Conservation (phyloP, 2,113 vertebrate species). For the Odobenus rosmarus region DNA sequence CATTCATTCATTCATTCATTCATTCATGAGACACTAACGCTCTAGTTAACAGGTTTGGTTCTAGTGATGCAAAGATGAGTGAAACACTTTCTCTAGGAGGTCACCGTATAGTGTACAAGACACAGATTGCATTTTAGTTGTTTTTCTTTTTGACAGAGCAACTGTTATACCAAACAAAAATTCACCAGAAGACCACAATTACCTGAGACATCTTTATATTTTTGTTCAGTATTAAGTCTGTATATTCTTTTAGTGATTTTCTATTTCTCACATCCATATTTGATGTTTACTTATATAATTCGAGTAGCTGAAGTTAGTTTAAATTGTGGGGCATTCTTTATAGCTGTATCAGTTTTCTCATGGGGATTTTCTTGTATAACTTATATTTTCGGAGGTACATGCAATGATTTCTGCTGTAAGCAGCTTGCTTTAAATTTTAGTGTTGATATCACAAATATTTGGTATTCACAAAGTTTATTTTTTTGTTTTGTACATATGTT, state of each 20-base stretch:
- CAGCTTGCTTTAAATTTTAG: not conserved
- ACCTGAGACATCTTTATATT: not conserved
- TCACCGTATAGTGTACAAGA: not conserved
- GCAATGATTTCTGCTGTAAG: not conserved
- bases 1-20: not conserved
- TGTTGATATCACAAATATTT: not conserved
- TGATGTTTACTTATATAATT: not conserved
- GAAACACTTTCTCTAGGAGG: not conserved
- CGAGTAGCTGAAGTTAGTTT: not conserved
- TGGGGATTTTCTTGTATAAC: not conserved
- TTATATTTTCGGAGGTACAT: not conserved
- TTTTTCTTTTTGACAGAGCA: constrained; percentile 14
- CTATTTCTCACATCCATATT: not conserved
- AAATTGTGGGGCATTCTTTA: not conserved
- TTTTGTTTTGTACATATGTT: not conserved
- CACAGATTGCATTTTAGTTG: constrained; percentile 10
- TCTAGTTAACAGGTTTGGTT: constrained; percentile 9
- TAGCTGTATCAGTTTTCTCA: not conserved
- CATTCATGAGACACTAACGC: not conserved
- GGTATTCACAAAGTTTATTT: not conserved
- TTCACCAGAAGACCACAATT: not conserved
- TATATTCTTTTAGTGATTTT: not conserved
- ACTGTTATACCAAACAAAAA: not conserved
- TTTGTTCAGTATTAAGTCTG: not conserved
- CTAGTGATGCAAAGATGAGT: not conserved